Base-by-base conservation (phyloP, 2,888 invertebrate genomes). In the Melipona bicolor region DNA sequence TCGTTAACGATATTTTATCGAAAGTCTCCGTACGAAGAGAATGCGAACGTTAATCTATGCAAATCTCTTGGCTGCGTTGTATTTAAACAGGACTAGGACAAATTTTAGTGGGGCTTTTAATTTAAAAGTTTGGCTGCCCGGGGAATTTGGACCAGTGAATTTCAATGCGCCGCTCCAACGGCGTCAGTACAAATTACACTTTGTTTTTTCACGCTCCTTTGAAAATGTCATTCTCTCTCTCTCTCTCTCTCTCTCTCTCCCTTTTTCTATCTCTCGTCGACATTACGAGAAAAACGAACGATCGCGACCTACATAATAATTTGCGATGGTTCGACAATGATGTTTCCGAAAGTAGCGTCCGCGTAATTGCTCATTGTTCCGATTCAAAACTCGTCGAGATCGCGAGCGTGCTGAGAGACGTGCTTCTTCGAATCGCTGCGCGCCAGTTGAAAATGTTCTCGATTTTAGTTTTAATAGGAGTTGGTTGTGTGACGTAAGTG, bases 21-120 rank as follows among this genome's bases (percentile, higher is more conserved):
- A 79, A 77, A 77, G 62, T 69, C 77, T 65, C 24, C 62, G 54
- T 24, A 52, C 21, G 27, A 24, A 43, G 68, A 62, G 32, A 62
- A 24, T 21, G 27, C n/a, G 36, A 27, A 77, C 52, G 68, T 77
- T 77, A 77, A 77, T 77, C 61, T 77, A 79, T 79, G 79, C 69
- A 69, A 77, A 79, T 79, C 79, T 69, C 50, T 76, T 43, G 50
- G 36, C n/a, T 50, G 49, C 61, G 67, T 67, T 69, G 64, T 79
- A 69, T 69, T 79, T 77, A 79, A 77, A 69, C 52, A 69, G 77
- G 62, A 79, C 77, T 77, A 77, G 79, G 32, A 77, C 54, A 79
- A 77, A 77, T 69, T 77, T 79, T 69, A 32, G 69, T 15, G 69
- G 32, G 54, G 62, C 43, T 79, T 77, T 77, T 69, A 77, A 77